These are phyloP conservation scores for Delia radicum DNA, from an alignment of 1,140 invertebrate species.

Conservation along the genomic window DNA sequence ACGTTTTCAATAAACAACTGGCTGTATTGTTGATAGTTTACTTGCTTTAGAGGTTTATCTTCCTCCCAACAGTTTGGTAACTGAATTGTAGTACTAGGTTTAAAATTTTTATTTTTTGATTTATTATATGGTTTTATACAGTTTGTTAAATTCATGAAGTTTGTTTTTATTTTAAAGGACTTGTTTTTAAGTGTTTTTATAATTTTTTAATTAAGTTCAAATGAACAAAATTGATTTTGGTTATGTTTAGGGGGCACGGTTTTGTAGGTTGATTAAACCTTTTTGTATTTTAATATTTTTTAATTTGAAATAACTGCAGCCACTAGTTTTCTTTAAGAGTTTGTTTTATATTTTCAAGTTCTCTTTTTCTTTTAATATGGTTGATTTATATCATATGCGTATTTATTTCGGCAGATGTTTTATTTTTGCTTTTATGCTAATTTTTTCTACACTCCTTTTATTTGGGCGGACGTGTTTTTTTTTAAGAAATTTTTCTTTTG, in stretches of 20 bases:
- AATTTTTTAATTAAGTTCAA: background rate
- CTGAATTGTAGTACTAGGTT: constrained; percentile 10
- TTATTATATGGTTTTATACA: constrained; percentile 30
- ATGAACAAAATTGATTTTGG: background rate
- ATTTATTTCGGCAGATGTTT: background rate
- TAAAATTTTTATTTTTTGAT: constrained; percentile 35
- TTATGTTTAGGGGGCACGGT: background rate
- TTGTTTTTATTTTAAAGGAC: constrained; percentile 28
- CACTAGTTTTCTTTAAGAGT: background rate
- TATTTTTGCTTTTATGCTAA: background rate
- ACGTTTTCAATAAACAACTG: constrained; percentile 19
- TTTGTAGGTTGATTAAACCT: background rate
- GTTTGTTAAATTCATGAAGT: constrained; percentile 38
- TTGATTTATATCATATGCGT: background rate
- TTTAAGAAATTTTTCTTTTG: constrained; percentile 23
- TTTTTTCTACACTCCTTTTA: background rate
- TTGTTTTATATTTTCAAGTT: background rate
- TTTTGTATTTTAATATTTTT: background rate
- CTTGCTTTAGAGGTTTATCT: background rate
- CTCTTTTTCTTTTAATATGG: background rate
- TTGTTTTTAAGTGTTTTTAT: background rate
- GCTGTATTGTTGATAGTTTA: background rate
- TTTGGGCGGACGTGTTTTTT: background rate
- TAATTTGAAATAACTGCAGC: background rate
- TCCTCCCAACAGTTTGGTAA: constrained; percentile 18